Evolutionary conservation across 2,888 invertebrate species (phyloP).

Genomic region (Adineta ricciae): DNA sequence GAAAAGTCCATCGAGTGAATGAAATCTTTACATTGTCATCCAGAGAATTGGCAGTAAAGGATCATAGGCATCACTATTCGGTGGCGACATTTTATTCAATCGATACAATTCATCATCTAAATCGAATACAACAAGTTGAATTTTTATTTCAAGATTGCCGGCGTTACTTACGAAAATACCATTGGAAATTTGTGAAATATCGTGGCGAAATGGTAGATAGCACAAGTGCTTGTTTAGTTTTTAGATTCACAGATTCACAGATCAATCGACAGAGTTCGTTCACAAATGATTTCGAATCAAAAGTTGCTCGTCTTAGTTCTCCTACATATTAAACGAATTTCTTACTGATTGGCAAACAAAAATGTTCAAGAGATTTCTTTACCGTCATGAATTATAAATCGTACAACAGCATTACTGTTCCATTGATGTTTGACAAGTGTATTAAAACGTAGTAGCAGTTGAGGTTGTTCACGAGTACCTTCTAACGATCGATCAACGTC

Average conservation of each 20-base stretch:
- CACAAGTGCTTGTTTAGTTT: not conserved
- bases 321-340: not conserved
- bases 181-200: not conserved
- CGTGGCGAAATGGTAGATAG: not conserved
- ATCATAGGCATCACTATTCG: not conserved
- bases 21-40: not conserved
- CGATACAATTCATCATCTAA: not conserved
- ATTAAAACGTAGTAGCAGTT: not conserved
- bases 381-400: not conserved
- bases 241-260: not conserved
- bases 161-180: not conserved
- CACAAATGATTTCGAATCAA: not conserved
- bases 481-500: not conserved
- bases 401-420: not conserved
- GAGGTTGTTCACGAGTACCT: not conserved
- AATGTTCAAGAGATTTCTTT: not conserved
- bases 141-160: not conserved
- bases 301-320: not conserved
- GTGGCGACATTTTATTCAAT: not conserved
- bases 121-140: not conserved
- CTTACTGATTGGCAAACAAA: not conserved
- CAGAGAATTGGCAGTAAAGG: not conserved
- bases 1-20: too few species aligned
- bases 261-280: not conserved
- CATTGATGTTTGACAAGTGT: not conserved